phyloP scores from a whole-genome alignment of 2,113 vertebrate genomes.

The Hemiprocne comata region DNA sequence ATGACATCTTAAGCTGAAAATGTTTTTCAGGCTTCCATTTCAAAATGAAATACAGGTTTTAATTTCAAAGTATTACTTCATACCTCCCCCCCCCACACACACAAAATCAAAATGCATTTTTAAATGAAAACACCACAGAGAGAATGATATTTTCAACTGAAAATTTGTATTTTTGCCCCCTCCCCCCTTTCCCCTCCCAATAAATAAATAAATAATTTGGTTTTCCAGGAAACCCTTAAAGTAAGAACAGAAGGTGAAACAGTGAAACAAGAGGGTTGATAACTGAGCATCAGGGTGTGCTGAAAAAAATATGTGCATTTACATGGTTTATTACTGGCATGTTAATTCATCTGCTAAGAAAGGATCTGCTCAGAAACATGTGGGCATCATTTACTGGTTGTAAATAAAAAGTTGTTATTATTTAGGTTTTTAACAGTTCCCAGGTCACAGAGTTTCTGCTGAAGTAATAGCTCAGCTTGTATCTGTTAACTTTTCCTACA shows the following conservation, averaged over 20 bases:
- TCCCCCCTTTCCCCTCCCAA: background rate
- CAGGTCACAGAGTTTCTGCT: background rate
- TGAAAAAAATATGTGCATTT: background rate
- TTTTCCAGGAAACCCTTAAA: conserved; percentile 12
- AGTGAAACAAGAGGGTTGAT: background rate
- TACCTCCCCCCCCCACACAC: background rate
- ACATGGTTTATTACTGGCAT: background rate
- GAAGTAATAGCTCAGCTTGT: background rate
- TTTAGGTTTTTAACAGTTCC: background rate
- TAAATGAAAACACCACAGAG: background rate
- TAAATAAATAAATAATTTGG: conserved; percentile 14
- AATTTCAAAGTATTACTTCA: background rate
- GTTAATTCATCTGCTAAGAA: background rate
- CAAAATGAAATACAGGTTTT: conserved; percentile 50
- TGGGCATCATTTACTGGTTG: background rate
- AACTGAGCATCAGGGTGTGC: background rate
- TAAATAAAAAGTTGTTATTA: conserved; percentile 2
- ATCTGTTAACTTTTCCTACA: background rate
- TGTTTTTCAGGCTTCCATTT: background rate
- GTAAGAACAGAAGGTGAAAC: background rate
- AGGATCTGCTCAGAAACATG: background rate
- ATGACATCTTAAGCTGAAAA: background rate
- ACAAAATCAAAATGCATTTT: background rate
- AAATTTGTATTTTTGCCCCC: background rate
- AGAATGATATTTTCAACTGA: background rate